Conservation (phyloP, 2,113 vertebrate species). For the Nyctibius bracteatus region DNA sequence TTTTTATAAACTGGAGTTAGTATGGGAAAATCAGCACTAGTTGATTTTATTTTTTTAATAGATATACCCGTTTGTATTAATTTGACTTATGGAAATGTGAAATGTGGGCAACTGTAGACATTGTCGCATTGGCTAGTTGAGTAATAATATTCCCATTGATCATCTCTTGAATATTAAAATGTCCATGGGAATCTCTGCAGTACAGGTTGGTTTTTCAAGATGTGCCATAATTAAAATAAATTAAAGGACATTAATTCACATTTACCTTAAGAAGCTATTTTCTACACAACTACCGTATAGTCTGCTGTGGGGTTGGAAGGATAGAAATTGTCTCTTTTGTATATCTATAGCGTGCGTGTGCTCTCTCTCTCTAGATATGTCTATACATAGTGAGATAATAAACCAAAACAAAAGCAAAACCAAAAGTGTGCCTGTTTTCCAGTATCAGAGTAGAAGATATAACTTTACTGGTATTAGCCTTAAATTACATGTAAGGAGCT, state of each 20-base stretch:
- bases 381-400: neutral
- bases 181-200: neutral
- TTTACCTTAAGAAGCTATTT: neutral
- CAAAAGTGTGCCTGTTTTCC: neutral
- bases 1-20: neutral
- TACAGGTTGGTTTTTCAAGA: neutral
- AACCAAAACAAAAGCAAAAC: neutral
- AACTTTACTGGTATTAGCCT: neutral
- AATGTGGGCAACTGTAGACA: neutral
- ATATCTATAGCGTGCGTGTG: rapidly evolving
- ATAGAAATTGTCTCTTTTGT: neutral
- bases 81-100: neutral
- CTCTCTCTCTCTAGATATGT: neutral
- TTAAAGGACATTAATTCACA: neutral
- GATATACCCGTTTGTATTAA: neutral
- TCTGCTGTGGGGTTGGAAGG: neutral
- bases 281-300: neutral
- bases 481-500: neutral
- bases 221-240: neutral
- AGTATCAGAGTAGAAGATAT: neutral
- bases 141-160: neutral
- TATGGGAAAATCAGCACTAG: neutral
- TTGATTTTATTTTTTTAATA: neutral
- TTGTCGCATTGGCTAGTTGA: neutral
- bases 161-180: neutral